phyloP scores from a whole-genome alignment of 1,140 invertebrate genomes.

The Oryzaephilus surinamensis region DNA sequence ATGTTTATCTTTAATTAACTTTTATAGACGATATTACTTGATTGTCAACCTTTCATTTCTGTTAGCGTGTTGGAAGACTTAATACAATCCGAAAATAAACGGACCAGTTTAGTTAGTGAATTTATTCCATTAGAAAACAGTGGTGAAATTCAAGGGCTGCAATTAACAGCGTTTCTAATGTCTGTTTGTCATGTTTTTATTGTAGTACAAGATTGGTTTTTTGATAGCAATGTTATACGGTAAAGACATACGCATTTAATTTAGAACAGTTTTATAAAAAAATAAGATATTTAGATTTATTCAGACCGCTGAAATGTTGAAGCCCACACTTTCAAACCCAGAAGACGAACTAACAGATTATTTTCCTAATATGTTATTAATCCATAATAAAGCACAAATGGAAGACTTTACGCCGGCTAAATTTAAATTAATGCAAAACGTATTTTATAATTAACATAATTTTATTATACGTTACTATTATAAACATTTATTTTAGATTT shows the following conservation, averaged over 20 bases:
- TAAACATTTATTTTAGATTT: conserved; percentile 21
- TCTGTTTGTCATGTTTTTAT: conserved; percentile 83
- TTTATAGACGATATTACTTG: conserved; percentile 52
- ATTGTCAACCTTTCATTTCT: conserved; percentile 50
- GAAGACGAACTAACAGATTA: conserved; percentile 57
- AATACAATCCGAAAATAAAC: conserved; percentile 41
- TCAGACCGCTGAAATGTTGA: conserved; percentile 78
- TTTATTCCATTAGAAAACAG: conserved; percentile 51
- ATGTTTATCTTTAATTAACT: no score
- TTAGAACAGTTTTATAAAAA: no score
- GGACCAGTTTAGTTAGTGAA: conserved; percentile 41
- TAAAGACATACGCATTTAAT: no score
- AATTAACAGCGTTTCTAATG: conserved; percentile 72
- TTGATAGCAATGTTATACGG: conserved; percentile 60
- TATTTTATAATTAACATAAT: conserved; percentile 24
- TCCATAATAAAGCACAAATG: conserved; percentile 62
- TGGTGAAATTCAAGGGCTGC: conserved; percentile 62
- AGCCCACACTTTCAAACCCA: conserved; percentile 59
- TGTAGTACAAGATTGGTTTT: conserved; percentile 77
- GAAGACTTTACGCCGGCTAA: conserved; percentile 57
- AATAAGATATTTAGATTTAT: no score
- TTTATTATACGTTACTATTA: conserved; percentile 7
- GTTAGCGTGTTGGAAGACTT: conserved; percentile 49
- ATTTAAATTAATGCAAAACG: conserved; percentile 54
- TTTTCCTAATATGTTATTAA: conserved; percentile 64